phyloP scores from a whole-genome alignment of 1,140 invertebrate species.

The Lepeophtheirus salmonis region DNA sequence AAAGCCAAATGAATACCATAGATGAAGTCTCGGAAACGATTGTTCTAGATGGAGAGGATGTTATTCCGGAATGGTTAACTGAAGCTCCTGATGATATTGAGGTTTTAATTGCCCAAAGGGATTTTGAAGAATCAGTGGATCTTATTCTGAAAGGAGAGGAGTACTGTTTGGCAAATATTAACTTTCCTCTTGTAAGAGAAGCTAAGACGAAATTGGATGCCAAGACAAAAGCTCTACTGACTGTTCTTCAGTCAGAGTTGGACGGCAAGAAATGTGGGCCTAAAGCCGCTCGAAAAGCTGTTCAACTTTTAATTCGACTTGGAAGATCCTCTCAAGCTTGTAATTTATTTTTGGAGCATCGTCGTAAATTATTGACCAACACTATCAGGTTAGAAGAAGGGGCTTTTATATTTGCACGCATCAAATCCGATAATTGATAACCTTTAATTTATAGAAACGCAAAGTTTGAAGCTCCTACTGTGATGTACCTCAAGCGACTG shows the following conservation, averaged over 20 bases:
- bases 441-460: background rate
- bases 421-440: background rate
- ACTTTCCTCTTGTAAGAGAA: conserved; percentile 1
- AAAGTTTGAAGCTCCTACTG: conserved; percentile 66
- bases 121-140: conserved; percentile 82
- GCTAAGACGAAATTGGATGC: conserved; percentile 18
- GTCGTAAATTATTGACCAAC: conserved; percentile 57
- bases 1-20: too few relatives aligned
- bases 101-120: conserved; percentile 72
- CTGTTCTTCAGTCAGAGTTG: conserved; percentile 67
- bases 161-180: conserved; percentile 26
- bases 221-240: conserved; percentile 31
- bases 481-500: conserved; percentile 61
- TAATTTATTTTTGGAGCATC: conserved; percentile 63
- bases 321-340: conserved; percentile 53
- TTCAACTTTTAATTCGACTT: conserved; percentile 64
- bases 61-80: conserved; percentile 62
- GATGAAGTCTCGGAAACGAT: conserved; percentile 19
- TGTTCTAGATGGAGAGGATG: conserved; percentile 33
- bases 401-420: too few relatives aligned
- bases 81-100: conserved; percentile 88
- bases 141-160: conserved; percentile 53
- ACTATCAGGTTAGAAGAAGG: conserved; percentile 42
- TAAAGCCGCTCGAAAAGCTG: conserved; percentile 58
- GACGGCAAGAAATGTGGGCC: conserved; percentile 76